These are phyloP conservation scores for Camelus bactrianus DNA, from an alignment of 2,113 vertebrate species.

Conservation along the genomic window DNA sequence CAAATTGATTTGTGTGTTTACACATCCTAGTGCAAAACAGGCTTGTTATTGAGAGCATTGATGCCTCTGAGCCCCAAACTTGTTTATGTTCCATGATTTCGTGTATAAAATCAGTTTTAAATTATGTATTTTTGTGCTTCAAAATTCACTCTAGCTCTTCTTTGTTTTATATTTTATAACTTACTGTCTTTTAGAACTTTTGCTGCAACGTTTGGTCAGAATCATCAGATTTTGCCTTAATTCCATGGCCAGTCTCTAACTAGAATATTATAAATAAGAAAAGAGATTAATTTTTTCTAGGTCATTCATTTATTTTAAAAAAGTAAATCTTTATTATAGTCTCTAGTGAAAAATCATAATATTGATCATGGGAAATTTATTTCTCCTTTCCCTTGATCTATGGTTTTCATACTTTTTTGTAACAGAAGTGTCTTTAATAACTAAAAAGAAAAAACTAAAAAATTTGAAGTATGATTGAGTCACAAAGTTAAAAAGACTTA, in stretches of 20 bases:
- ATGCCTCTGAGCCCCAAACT: background rate
- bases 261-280: background rate
- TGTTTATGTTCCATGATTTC: background rate
- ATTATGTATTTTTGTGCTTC: background rate
- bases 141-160: background rate
- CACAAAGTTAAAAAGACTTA: background rate
- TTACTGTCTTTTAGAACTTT: constrained; percentile 40
- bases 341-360: background rate
- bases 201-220: background rate
- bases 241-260: background rate
- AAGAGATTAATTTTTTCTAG: background rate
- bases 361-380: background rate
- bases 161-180: constrained; percentile 23
- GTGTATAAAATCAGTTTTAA: background rate
- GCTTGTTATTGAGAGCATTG: background rate
- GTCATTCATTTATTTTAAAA: background rate
- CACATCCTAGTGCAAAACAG: background rate
- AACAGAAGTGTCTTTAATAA: background rate
- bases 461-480: background rate
- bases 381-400: background rate
- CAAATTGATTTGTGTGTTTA: background rate
- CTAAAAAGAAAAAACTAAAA: background rate
- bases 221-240: background rate
- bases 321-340: background rate
- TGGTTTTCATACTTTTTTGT: background rate